These are phyloP conservation scores for Hippoglossus hippoglossus DNA, from an alignment of 2,797 vertebrate genomes.

Conservation along the genomic window DNA sequence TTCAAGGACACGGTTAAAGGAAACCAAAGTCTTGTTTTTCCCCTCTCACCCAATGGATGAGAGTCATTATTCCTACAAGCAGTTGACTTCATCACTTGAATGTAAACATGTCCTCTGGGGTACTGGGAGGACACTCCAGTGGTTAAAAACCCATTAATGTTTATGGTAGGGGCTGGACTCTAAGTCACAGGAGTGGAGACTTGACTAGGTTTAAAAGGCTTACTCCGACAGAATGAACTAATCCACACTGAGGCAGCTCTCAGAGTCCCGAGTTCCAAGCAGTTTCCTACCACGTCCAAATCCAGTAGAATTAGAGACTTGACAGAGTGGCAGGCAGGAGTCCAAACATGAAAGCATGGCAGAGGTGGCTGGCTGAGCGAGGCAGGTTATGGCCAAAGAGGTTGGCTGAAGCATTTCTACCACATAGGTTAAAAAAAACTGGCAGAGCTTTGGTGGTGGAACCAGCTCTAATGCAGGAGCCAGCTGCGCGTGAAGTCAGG, in stretches of 20 bases:
- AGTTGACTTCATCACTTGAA: neutral
- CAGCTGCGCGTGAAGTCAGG: neutral
- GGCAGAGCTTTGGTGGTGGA: neutral
- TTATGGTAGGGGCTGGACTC: neutral
- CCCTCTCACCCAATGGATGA: neutral
- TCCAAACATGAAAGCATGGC: neutral
- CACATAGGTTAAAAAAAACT: no score
- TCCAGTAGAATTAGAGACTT: neutral
- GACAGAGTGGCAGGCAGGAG: neutral
- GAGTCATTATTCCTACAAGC: neutral
- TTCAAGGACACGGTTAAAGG: neutral
- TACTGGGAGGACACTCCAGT: neutral
- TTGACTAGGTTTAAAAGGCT: neutral
- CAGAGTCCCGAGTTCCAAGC: neutral
- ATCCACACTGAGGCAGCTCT: neutral
- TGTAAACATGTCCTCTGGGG: neutral
- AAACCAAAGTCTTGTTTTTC: neutral
- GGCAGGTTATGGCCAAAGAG: neutral
- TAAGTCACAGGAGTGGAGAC: neutral
- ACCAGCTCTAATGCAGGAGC: no score
- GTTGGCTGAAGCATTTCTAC: neutral
- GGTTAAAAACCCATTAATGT: neutral
- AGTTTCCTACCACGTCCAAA: neutral
- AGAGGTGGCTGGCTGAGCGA: neutral
- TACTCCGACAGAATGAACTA: neutral